phyloP scores from a whole-genome alignment of 2,113 vertebrate genomes.

The Amphiprion ocellaris region DNA sequence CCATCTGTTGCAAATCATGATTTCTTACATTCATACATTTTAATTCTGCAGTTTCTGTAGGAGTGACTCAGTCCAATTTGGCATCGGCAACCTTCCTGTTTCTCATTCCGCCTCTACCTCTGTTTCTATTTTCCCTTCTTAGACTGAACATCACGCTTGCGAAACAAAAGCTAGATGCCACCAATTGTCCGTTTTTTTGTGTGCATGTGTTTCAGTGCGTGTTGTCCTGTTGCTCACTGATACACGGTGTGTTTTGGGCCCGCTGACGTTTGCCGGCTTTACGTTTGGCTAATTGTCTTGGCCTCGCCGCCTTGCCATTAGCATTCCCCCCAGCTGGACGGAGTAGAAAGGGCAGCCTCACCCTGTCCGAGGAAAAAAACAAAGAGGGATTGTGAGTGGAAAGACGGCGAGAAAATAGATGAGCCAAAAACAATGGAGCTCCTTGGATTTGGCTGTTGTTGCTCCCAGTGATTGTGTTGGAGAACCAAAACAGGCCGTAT shows the following conservation, averaged over 20 bases:
- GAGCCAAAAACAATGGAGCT: constrained; percentile 51
- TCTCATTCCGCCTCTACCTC: background rate
- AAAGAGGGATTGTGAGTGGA: constrained; percentile 36
- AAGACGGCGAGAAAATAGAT: constrained; percentile 39
- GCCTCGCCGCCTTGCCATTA: constrained; percentile 16
- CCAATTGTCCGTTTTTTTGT: constrained; percentile 14
- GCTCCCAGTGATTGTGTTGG: constrained; percentile 12
- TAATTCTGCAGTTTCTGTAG: background rate
- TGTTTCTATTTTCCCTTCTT: background rate
- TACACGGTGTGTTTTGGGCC: background rate
- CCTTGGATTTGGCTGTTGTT: constrained; percentile 30
- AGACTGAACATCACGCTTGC: background rate
- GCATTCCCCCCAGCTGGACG: constrained; percentile 48
- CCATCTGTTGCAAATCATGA: too few relatives aligned
- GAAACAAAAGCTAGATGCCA: constrained; percentile 21
- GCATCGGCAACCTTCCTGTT: background rate
- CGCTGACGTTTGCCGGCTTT: background rate
- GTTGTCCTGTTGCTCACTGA: constrained; percentile 10
- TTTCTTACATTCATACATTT: too few relatives aligned
- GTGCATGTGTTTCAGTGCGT: background rate
- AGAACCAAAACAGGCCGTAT: constrained; percentile 19
- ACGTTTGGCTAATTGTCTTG: constrained; percentile 45
- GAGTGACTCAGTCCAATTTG: background rate
- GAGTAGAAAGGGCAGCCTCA: constrained; percentile 54
- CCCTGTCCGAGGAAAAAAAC: constrained; percentile 16